phyloP scores from a whole-genome alignment of 2,888 invertebrate genomes.

The Aphidius colemani region DNA sequence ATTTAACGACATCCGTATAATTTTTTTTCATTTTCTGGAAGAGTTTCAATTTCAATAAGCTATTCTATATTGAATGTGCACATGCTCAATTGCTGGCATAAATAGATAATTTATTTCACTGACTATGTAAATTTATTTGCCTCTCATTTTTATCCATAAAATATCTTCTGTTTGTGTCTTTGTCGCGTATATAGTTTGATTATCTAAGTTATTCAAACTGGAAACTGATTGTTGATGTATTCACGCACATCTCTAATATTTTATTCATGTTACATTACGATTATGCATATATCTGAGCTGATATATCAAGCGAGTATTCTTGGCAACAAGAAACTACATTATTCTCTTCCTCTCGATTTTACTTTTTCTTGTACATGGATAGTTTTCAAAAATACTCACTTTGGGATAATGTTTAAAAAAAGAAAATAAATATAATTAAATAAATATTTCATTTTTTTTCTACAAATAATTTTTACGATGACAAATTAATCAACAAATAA shows the following conservation, averaged over 20 bases:
- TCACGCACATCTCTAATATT: background rate
- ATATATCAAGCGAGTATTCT: background rate
- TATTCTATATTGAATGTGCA: too few relatives aligned
- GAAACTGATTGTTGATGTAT: slow-evolving; percentile 5
- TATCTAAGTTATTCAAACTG: slow-evolving; percentile 2
- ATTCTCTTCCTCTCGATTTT: background rate
- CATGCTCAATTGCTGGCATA: too few relatives aligned
- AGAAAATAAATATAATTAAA: too few relatives aligned
- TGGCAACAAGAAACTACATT: background rate
- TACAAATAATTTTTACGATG: too few relatives aligned
- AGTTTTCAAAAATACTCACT: too few relatives aligned
- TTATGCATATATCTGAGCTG: background rate
- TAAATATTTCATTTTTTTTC: too few relatives aligned
- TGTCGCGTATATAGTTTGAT: background rate
- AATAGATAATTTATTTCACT: too few relatives aligned
- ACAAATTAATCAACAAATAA: too few relatives aligned
- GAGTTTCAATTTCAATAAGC: too few relatives aligned
- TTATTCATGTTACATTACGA: slow-evolving; percentile 2
- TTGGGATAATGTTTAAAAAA: too few relatives aligned
- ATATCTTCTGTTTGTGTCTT: background rate
- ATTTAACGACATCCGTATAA: slow-evolving; percentile 46
- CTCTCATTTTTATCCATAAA: background rate
- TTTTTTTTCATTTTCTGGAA: slow-evolving; percentile 6
- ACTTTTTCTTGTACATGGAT: too few relatives aligned
- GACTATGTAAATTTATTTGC: background rate